Percentiles rank a stretch among this genome's conserved stretches.
These are phyloP conservation scores for Sinopyrophorus schimmeli DNA, from an alignment of 2,888 invertebrate genomes.

Conservation along the genomic window DNA sequence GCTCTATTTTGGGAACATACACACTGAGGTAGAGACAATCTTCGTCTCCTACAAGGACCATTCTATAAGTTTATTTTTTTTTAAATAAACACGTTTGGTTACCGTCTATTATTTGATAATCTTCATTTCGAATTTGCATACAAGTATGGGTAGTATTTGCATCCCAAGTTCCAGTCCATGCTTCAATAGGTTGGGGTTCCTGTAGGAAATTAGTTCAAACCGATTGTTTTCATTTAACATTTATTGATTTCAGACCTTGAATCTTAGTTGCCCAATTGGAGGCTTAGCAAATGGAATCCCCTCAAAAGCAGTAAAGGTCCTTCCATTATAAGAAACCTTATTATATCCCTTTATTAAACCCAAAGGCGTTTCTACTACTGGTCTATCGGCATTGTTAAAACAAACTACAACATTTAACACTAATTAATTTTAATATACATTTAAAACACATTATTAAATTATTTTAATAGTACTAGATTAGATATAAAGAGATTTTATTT, in stretches of 20 bases:
- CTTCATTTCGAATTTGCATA: constrained; percentile 43
- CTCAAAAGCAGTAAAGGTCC: constrained; percentile 12
- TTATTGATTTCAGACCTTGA: neutral
- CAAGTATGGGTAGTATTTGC: constrained; percentile 60
- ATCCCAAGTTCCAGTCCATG: constrained; percentile 69
- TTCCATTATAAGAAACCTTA: constrained; percentile 5
- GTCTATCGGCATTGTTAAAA: no score
- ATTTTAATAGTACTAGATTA: no score
- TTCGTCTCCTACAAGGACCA: constrained; percentile 60
- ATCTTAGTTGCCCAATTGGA: constrained; percentile 11
- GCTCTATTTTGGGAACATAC: constrained; percentile 57
- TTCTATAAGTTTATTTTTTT: neutral
- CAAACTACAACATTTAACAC: no score
- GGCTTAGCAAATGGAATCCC: constrained; percentile 18
- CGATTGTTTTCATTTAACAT: neutral
- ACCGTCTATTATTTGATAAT: constrained; percentile 1
- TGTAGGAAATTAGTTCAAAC: constrained; percentile 37
- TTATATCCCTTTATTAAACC: constrained; percentile 7
- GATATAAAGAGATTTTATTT: no score
- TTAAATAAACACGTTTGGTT: neutral
- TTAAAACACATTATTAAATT: no score
- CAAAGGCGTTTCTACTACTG: neutral
- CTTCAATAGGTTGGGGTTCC: constrained; percentile 61
- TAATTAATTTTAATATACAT: no score
- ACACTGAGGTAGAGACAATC: constrained; percentile 70